Conservation (phyloP, 2,888 invertebrate genomes). For the Hesperia comma region DNA sequence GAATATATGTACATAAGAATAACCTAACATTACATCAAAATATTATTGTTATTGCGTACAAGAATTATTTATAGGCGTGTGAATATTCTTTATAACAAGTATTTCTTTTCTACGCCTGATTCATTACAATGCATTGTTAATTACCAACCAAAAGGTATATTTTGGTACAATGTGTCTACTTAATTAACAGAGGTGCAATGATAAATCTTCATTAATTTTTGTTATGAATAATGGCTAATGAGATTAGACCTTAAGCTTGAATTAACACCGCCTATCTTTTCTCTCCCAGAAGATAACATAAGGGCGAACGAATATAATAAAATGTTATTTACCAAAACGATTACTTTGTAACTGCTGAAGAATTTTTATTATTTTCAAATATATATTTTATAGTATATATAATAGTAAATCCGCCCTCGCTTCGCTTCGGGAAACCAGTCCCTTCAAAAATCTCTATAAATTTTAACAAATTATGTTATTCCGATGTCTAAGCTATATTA, state of each 20-base stretch:
- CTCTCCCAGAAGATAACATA: conserved; percentile 20
- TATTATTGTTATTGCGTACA: no score
- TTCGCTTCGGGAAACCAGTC: no score
- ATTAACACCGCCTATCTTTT: conserved; percentile 30
- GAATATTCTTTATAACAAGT: neutral
- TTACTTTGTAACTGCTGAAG: neutral
- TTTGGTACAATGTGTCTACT: neutral
- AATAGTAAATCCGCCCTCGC: no score
- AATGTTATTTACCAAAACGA: conserved; percentile 5
- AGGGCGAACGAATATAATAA: conserved; percentile 6
- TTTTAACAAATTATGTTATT: no score
- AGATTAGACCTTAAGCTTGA: conserved; percentile 30
- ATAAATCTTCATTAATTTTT: conserved; percentile 31
- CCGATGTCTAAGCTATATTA: no score
- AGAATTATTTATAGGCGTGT: no score
- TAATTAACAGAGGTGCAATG: conserved; percentile 9
- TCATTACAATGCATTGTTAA: neutral
- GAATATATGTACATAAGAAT: no score
- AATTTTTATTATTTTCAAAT: no score
- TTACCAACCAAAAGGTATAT: no score
- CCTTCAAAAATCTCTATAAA: no score
- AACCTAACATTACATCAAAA: no score
- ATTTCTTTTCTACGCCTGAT: neutral
- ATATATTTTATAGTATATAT: no score
- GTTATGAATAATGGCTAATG: conserved; percentile 33